Percentiles rank a stretch among this genome's conserved stretches.
phyloP scores from a whole-genome alignment of 2,797 vertebrate species.

The Platyrinchus mystaceus region DNA sequence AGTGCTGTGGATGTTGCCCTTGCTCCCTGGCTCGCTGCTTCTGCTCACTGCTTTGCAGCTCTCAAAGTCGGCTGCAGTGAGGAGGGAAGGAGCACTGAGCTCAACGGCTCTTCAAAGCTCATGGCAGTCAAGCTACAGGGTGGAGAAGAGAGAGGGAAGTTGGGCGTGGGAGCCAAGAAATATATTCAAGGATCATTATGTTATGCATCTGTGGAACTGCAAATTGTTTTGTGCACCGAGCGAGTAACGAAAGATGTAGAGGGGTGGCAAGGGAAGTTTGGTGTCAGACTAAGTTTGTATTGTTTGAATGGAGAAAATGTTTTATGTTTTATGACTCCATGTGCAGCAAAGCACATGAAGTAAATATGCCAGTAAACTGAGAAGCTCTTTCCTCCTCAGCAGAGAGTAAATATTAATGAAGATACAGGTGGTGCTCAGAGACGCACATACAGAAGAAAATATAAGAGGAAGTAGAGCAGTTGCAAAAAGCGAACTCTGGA shows the following conservation, averaged over 20 bases:
- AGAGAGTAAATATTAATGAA: conserved; percentile 63
- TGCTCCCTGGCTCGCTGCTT: accelerated
- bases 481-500: conserved; percentile 57
- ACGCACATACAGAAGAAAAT: not conserved
- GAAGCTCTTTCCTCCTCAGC: conserved; percentile 1
- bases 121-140: not conserved
- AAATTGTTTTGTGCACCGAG: not conserved
- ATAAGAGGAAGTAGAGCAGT: conserved; percentile 63
- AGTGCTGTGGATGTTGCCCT: not conserved
- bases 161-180: not conserved
- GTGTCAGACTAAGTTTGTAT: not conserved
- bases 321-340: not conserved
- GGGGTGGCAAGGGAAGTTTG: not conserved
- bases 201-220: not conserved
- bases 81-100: not conserved
- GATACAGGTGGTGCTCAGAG: not conserved
- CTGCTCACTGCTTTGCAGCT: not conserved
- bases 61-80: accelerated
- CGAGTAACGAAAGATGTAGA: accelerated
- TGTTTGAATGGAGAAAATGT: not conserved
- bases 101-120: accelerated
- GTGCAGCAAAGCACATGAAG: conserved; percentile 44
- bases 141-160: not conserved
- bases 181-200: not conserved
- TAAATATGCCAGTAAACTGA: conserved; percentile 59